A percentile compares a stretch with the other conserved stretches of the same genome.
Conservation (phyloP, 2,888 invertebrate genomes). For the Blastobasis lacticolella region DNA sequence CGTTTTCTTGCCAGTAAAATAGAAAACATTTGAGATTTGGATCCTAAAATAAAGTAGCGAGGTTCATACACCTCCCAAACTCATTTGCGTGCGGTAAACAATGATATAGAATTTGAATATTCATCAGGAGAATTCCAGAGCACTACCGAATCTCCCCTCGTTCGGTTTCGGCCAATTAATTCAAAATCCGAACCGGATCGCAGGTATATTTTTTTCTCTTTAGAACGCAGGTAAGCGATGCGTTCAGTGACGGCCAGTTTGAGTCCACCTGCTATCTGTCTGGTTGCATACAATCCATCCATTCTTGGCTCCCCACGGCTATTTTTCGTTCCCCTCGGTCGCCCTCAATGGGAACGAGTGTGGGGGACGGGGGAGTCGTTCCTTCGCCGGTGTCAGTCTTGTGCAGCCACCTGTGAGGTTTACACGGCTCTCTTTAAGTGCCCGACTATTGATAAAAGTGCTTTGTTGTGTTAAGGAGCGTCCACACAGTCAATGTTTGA, state of each 20-base stretch:
- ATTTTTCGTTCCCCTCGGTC: slow-evolving; percentile 39
- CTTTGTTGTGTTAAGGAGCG: slow-evolving; percentile 35
- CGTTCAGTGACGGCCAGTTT: slow-evolving; percentile 22
- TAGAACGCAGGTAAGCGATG: slow-evolving; percentile 52
- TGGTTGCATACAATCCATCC: slow-evolving; percentile 19
- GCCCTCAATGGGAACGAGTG: slow-evolving; percentile 19
- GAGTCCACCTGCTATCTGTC: slow-evolving; percentile 47
- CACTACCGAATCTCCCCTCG: slow-evolving; percentile 19
- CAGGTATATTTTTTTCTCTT: slow-evolving; percentile 46
- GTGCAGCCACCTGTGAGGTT: slow-evolving; percentile 58
- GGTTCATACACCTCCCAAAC: too few relatives aligned
- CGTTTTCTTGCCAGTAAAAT: too few relatives aligned
- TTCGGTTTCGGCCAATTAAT: slow-evolving; percentile 53
- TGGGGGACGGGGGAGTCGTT: slow-evolving; percentile 35
- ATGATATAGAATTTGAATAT: too few relatives aligned
- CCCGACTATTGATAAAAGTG: slow-evolving; percentile 39
- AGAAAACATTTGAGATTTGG: too few relatives aligned
- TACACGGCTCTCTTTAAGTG: slow-evolving; percentile 44
- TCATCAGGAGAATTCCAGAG: too few relatives aligned
- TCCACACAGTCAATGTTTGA: not conserved
- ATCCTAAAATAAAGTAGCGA: too few relatives aligned
- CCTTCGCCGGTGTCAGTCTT: slow-evolving; percentile 38
- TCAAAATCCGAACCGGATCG: slow-evolving; percentile 42
- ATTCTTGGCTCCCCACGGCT: slow-evolving; percentile 29
- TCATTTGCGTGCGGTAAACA: too few relatives aligned